Evolutionary conservation across 2,797 vertebrate genomes (phyloP).

Genomic region (Macropus fuliginosus): DNA sequence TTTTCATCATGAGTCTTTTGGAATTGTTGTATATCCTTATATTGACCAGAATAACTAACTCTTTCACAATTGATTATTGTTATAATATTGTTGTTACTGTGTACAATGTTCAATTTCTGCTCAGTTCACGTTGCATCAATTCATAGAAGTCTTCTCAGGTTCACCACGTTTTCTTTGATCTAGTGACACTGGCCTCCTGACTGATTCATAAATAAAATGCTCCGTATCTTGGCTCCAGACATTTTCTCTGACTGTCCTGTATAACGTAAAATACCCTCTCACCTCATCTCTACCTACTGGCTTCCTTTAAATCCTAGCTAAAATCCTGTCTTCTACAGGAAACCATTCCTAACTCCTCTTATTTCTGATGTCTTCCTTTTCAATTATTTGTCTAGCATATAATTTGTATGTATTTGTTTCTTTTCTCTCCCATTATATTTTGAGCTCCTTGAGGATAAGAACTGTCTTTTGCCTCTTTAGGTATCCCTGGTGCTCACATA

Average conservation of each 20-base stretch:
- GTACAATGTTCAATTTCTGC: background rate
- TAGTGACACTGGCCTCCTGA: background rate
- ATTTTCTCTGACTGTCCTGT: background rate
- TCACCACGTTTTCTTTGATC: background rate
- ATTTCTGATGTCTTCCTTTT: background rate
- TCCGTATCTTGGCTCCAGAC: background rate
- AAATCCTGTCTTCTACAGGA: background rate
- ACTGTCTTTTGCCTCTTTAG: background rate
- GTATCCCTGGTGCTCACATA: background rate
- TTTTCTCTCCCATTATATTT: background rate
- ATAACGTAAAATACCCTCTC: background rate
- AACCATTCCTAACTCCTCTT: background rate
- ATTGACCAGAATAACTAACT: background rate
- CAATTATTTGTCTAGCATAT: background rate
- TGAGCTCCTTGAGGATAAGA: background rate
- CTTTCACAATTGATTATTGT: background rate
- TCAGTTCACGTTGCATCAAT: background rate
- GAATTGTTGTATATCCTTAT: background rate
- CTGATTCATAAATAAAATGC: background rate
- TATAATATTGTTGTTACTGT: background rate
- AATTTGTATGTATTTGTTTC: background rate
- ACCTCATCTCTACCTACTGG: background rate
- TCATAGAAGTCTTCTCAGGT: background rate
- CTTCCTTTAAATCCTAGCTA: background rate
- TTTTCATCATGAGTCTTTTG: background rate